Base-by-base conservation (phyloP, 1,140 invertebrate species). In the Coelopa frigida region DNA sequence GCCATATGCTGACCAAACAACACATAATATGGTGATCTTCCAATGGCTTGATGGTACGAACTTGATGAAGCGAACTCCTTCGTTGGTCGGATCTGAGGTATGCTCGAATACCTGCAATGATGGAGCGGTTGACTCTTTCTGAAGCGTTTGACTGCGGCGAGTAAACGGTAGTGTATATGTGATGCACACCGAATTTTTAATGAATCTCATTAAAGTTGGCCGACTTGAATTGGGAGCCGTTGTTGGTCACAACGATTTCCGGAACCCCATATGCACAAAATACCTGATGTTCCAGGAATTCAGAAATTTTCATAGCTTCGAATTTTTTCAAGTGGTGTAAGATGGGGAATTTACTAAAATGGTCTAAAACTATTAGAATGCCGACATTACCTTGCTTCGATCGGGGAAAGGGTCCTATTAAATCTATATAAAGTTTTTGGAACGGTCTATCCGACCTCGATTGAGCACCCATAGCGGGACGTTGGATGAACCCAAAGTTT, bases 91-190 rank as follows among this genome's bases (percentile, higher is more conserved):
- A 36, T 14, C 17, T 36, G 7, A 36, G 6, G 17, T 40, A 40
- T 4, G 38, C 21, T 10, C 38, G 21, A 20, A 22, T 40, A 12
- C n/a, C n/a, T 10, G 12, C 11, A 14, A 29, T 29, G 2, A 43
- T 29, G 4, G 40, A 43, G n/a, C 26, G 40, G 20, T 43, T 43
- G n/a, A 43, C 40, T 29, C 40, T 27, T 15, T 43, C 40, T 3
- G 40, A 26, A 7, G 40, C 40, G 20, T 43, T 43, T 12, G 40
- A 12, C 26, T 43, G 40, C 5, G 40, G 40, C 10, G 40, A 43
- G 17, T 43, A 43, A 7, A 15, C 14, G 3, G 23, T 27, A 10
- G 22, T 43, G 7, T 6, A 7, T 8, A 43, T 15, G 40, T 43
- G 40, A 4, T 29, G 27, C 5, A 24, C 11, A 3, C 26, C 26